Conservation (phyloP, 2,888 invertebrate species). For the Sesamia inferens region DNA sequence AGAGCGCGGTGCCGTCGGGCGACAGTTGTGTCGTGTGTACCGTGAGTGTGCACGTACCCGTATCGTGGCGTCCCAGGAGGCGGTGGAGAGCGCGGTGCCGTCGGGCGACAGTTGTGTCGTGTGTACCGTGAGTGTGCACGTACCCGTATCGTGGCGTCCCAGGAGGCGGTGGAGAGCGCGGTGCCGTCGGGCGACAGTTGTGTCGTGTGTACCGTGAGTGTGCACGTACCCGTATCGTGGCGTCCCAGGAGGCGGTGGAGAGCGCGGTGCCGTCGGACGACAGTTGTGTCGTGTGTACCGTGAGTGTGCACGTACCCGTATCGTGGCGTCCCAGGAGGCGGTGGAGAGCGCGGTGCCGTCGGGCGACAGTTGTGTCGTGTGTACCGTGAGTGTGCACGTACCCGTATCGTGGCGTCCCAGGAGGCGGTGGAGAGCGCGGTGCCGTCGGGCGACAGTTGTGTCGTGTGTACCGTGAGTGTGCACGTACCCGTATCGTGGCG, state of each 20-base stretch:
- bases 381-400: conserved; percentile 87
- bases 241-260: conserved; percentile 98
- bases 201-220: conserved; percentile 91
- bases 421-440: conserved; percentile 99
- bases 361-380: conserved; percentile 98
- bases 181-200: conserved; percentile 99
- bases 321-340: conserved; percentile 96
- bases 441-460: conserved; percentile 98
- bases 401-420: conserved; percentile 92
- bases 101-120: conserved; percentile 98
- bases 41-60: conserved; percentile 88
- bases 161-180: conserved; percentile 98
- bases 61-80: conserved; percentile 95
- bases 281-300: conserved; percentile 94
- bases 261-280: conserved; percentile 99
- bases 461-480: conserved; percentile 91
- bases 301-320: conserved; percentile 88
- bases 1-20: conserved; percentile 99
- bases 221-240: conserved; percentile 90
- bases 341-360: conserved; percentile 99
- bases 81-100: conserved; percentile 98
- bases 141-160: conserved; percentile 92
- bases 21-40: conserved; percentile 96
- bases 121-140: conserved; percentile 87
- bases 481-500: conserved; percentile 90